phyloP scores from a whole-genome alignment of 1,140 invertebrate species.

The Nasonia giraulti region DNA sequence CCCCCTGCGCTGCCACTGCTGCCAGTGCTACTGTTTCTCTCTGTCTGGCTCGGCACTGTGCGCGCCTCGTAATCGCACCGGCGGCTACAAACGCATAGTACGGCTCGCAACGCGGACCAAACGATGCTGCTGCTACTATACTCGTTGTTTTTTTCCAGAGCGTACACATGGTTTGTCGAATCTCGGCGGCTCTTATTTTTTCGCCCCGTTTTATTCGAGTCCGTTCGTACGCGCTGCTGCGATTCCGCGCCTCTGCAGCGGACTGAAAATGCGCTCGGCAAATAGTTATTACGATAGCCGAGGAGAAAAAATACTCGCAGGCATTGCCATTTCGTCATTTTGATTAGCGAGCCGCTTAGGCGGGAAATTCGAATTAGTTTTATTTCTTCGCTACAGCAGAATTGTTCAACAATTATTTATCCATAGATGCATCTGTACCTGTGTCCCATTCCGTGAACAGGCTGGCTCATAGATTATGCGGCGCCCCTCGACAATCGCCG shows the following conservation, averaged over 20 bases:
- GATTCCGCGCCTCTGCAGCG: neutral
- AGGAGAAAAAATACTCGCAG: no score
- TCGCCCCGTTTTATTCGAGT: neutral
- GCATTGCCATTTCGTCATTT: no score
- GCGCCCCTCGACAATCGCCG: slow-evolving; percentile 13
- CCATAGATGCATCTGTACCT: slow-evolving; percentile 9
- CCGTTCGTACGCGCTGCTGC: neutral
- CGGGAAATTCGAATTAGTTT: no score
- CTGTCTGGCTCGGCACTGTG: slow-evolving; percentile 11
- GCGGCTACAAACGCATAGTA: slow-evolving; percentile 14
- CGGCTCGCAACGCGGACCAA: slow-evolving; percentile 14
- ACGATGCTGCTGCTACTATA: slow-evolving; percentile 18
- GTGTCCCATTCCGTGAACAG: neutral
- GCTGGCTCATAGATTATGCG: slow-evolving; percentile 44
- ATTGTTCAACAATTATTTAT: slow-evolving; percentile 44
- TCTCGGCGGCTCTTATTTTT: slow-evolving; percentile 1
- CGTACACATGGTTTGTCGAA: slow-evolving; percentile 2
- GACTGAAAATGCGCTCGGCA: neutral
- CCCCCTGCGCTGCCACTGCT: neutral
- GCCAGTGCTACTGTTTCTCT: neutral
- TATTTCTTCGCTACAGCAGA: no score
- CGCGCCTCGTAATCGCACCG: slow-evolving; percentile 18
- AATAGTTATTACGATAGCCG: no score
- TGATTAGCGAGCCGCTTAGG: no score
- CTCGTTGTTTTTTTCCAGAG: neutral